Conservation (phyloP, 2,797 vertebrate species). For the Alfaro cultratus region DNA sequence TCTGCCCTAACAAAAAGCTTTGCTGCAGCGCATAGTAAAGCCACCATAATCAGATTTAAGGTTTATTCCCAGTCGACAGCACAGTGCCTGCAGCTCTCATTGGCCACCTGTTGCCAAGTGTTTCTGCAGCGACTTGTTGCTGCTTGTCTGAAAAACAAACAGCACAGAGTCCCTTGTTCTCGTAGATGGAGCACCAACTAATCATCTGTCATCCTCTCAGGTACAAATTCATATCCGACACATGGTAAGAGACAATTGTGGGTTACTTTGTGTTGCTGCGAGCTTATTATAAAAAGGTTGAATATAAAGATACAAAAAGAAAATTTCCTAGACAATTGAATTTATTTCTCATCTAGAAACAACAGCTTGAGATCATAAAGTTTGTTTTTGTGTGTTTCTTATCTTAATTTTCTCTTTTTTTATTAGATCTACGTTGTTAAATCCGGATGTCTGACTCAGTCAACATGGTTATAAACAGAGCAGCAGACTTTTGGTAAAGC, state of each 20-base stretch:
- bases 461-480: background rate
- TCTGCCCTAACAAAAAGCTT: background rate
- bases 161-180: slow-evolving; percentile 6
- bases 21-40: background rate
- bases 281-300: background rate
- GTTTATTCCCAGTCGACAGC: background rate
- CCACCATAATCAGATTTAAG: slow-evolving; percentile 41
- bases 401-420: background rate
- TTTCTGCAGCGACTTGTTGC: slow-evolving; percentile 6
- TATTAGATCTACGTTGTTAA: background rate
- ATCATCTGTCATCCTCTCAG: slow-evolving; percentile 9
- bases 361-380: too few relatives aligned
- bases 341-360: background rate
- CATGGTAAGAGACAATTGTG: slow-evolving; percentile 12
- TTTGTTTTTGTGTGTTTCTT: background rate
- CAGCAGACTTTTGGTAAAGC: slow-evolving; percentile 3
- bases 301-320: background rate
- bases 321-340: background rate
- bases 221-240: background rate
- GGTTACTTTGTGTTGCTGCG: background rate
- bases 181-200: slow-evolving; percentile 25
- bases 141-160: slow-evolving; percentile 1
- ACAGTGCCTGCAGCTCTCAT: slow-evolving; percentile 35
- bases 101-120: slow-evolving; percentile 48
- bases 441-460: slow-evolving; percentile 32